Conservation (phyloP, 1,140 invertebrate species). For the Papilio polyxenes region DNA sequence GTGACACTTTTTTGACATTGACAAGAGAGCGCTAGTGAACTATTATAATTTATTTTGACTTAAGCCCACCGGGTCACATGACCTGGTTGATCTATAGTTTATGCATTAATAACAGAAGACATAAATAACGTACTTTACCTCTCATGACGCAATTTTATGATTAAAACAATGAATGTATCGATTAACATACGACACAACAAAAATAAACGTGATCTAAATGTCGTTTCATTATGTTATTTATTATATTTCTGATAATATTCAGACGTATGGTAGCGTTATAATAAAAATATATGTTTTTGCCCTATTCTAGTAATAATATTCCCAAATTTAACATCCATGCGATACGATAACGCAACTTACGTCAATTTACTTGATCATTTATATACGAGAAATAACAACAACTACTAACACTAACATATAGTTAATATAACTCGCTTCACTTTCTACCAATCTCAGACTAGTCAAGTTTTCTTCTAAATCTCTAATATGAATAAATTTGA, state of each 20-base stretch:
- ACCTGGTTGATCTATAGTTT: neutral
- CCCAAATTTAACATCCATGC: neutral
- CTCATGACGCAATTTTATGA: neutral
- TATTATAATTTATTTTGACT: too few relatives aligned
- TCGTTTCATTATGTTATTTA: neutral
- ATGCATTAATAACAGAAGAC: neutral
- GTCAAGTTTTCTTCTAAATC: constrained; percentile 10
- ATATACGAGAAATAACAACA: neutral
- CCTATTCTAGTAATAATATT: neutral
- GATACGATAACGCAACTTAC: neutral
- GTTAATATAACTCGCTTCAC: neutral
- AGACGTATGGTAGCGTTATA: neutral
- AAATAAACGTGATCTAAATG: constrained; percentile 24
- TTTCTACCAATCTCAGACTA: neutral
- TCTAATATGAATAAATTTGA: constrained; percentile 23
- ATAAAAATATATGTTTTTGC: neutral
- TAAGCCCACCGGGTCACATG: too few relatives aligned
- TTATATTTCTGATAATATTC: neutral
- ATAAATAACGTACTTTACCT: neutral
- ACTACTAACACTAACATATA: neutral
- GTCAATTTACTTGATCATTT: neutral
- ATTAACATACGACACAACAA: neutral
- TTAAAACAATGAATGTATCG: constrained; percentile 2
- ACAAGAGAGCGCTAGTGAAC: too few relatives aligned
- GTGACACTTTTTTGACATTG: too few relatives aligned